A percentile compares a stretch with the other conserved stretches of the same genome.
These are phyloP conservation scores for Tortrix viridana DNA, from an alignment of 2,888 invertebrate species.

Conservation along the genomic window DNA sequence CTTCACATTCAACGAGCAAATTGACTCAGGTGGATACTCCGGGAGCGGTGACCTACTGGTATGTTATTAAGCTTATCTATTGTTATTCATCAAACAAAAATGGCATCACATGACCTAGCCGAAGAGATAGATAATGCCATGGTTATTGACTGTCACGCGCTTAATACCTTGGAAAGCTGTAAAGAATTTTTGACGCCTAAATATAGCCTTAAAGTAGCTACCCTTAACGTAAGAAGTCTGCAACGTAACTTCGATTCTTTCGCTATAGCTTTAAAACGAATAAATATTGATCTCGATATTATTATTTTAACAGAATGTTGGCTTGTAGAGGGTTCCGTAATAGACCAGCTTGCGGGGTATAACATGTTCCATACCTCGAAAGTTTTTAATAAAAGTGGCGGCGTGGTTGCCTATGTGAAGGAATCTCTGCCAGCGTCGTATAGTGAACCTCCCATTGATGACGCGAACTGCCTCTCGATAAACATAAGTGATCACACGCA, in stretches of 20 bases:
- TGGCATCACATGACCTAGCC: constrained; percentile 3
- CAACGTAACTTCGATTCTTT: constrained; percentile 5
- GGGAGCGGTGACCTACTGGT: not conserved
- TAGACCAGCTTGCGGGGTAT: constrained; percentile 6
- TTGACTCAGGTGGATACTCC: not conserved
- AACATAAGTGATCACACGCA: not conserved
- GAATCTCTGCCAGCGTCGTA: not conserved
- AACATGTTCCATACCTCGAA: constrained; percentile 1
- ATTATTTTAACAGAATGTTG: constrained; percentile 9
- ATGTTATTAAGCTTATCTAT: not conserved
- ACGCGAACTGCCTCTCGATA: too few relatives aligned
- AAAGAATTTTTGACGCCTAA: not conserved
- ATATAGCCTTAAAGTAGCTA: constrained; percentile 7
- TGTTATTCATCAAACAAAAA: not conserved
- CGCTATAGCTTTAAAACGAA: not conserved
- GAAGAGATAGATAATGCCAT: not conserved
- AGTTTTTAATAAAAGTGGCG: constrained; percentile 1
- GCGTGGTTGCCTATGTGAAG: constrained; percentile 7
- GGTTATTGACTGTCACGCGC: not conserved
- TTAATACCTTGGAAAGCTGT: not conserved
- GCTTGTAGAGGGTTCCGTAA: not conserved
- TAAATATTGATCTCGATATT: constrained; percentile 6
- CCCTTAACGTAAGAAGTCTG: constrained; percentile 6
- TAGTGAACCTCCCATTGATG: not conserved
- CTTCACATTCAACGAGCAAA: not conserved